Base-by-base conservation (phyloP, 2,888 invertebrate species). In the Agapostemon virescens region DNA sequence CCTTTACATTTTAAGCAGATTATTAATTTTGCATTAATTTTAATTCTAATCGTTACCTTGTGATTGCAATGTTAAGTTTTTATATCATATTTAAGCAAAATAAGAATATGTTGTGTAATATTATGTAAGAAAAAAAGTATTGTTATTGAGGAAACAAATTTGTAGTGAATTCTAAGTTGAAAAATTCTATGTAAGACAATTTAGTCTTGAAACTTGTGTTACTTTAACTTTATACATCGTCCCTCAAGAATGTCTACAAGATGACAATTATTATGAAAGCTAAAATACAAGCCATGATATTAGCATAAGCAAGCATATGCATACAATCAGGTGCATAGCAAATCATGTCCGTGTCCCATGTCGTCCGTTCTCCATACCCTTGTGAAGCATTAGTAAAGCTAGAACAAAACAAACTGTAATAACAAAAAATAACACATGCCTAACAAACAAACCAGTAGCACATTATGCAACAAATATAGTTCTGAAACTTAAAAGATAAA, bases 361-460 rank as follows among this genome's bases (percentile, higher is more conserved):
- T 72, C 30, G 69, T 20, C 61, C 49, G 13, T 69, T 80, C 45
- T 63, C 20, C 33, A 23, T 13, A 38, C 68, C 79, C 72, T 52
- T 72, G 64, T 2, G 72, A 81, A 74, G 78, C 78, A 69, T 79
- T 82, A 84, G 73, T 68, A 80, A 74, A 77, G 79, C 84, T 84
- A 81, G 68, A 84, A 84, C 74, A 84, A 68, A 74, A 83, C 73
- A 83, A 4, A 84, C 49, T 79, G 71, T 81, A 84, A n/a, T 81
- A 79, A 81, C 78, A 81, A 30, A 79, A 79, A 78, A 66, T 49
- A 74, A 79, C 26, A 49, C 67, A 74, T 84, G 77, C 79, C 81
- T 76, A 72, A 76, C 58, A 49, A 75, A 38, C 69, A 74, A 42
- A 30, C 26, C 20, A 52, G 6, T 67, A 73, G 49, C 70, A 45